These are phyloP conservation scores for Vespertilio murinus DNA, from an alignment of 2,797 vertebrate species.

Conservation along the genomic window DNA sequence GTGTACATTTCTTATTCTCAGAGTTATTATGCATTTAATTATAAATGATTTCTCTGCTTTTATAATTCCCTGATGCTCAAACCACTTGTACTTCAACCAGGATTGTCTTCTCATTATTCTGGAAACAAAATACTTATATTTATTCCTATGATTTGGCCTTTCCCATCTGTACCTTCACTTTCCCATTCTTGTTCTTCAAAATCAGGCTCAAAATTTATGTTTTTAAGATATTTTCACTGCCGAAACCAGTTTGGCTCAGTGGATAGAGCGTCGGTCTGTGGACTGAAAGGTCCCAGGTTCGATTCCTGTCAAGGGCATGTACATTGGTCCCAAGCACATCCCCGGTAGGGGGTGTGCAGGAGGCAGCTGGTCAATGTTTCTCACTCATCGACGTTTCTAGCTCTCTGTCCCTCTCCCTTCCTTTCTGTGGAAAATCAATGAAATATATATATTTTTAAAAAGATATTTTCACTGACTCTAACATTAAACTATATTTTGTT, in stretches of 20 bases:
- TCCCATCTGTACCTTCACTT: background rate
- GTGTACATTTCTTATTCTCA: background rate
- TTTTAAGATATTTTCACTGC: background rate
- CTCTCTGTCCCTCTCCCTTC: too few relatives aligned
- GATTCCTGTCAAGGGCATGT: too few relatives aligned
- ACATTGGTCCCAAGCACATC: too few relatives aligned
- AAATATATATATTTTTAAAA: too few relatives aligned
- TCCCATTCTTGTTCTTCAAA: background rate
- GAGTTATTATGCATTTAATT: background rate
- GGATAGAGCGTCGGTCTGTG: too few relatives aligned
- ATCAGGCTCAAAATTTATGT: background rate
- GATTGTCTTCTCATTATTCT: background rate
- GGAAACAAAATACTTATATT: background rate
- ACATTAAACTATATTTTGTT: background rate
- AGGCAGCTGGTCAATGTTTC: too few relatives aligned
- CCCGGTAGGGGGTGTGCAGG: too few relatives aligned
- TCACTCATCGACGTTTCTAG: too few relatives aligned
- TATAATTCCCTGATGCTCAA: background rate
- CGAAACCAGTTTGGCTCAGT: too few relatives aligned
- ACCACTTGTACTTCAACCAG: background rate
- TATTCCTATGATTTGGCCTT: background rate
- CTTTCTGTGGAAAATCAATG: too few relatives aligned
- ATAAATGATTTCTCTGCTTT: background rate
- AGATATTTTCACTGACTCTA: background rate
- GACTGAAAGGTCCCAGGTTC: too few relatives aligned